Base-by-base conservation (phyloP, 2,113 vertebrate species). In the Aix galericulata region DNA sequence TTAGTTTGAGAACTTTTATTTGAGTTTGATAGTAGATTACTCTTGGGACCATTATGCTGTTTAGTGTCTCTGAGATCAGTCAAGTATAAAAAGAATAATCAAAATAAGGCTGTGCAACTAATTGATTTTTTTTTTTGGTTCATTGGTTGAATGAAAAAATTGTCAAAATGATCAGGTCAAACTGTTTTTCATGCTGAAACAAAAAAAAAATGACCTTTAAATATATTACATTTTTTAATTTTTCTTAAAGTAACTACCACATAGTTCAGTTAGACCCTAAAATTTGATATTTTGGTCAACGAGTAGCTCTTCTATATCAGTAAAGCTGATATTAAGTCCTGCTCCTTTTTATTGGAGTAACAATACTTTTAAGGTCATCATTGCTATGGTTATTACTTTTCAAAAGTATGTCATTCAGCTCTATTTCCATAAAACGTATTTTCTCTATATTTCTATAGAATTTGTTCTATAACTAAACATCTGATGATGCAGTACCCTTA, bases 401-500 rank as follows among this genome's bases (percentile, higher is more conserved):
- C 8, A 63, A 91, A 86, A 81, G 8, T 53, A 14, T n/a, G 8
- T 40, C 3, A 62, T 89, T 84, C 50, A 89, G 38, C 9, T 79
- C 9, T 75, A 68, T 87, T 94, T 88, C 48, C 34, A 60, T 63
- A 58, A 94, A 88, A 59, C 11, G 9, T 48, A 86, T 77, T 83
- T 96, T 56, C 27, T 82, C 21, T 64, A 25, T 55, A 68, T 78
- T 91, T 95, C 75, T 92, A 44, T 38, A 40, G 36, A 64, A 40
- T 38, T 64, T 40, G 36, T 64, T 40, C 77, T 95, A 53, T 46
- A 94, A 31, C 4, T 94, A 69, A 86, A 69, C 12, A 29, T 94
- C 85, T 96, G 32, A 93, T 91, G 83, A 60, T 92, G 90, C 74
- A 69, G 74, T 87, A 48, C 17, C 4, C 22, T 82, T 80, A 88